A percentile compares a stretch with the other conserved stretches of the same genome.
Evolutionary conservation across 2,113 vertebrate species (phyloP).

Genomic region (Proteles cristata): DNA sequence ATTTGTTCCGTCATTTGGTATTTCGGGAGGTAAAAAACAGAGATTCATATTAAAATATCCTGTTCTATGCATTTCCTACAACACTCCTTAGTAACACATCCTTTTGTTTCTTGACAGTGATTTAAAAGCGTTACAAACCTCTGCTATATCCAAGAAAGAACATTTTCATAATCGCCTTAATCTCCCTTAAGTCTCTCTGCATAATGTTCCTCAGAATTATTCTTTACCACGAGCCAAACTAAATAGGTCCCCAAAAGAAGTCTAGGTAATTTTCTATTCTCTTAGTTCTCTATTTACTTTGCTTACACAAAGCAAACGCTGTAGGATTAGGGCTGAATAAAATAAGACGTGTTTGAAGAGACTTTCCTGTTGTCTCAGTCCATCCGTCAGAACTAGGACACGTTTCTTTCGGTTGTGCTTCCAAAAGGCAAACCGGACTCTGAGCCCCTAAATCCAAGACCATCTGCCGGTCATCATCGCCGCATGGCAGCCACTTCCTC

Average conservation of each 20-base stretch:
- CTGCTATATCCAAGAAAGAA: constrained; percentile 37
- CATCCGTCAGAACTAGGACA: not conserved
- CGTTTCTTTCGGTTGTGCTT: not conserved
- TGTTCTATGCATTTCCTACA: constrained; percentile 33
- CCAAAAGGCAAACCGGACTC: not conserved
- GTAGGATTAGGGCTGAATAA: not conserved
- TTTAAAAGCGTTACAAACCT: constrained; percentile 69
- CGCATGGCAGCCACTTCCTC: not conserved
- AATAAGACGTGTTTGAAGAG: not conserved
- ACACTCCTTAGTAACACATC: not conserved
- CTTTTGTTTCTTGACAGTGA: constrained; percentile 50
- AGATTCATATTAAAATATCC: constrained; percentile 49
- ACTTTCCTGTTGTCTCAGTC: not conserved
- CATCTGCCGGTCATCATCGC: not conserved
- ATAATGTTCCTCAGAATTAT: constrained; percentile 41
- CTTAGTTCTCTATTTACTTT: constrained; percentile 11
- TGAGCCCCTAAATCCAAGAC: not conserved
- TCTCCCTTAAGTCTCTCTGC: constrained; percentile 51
- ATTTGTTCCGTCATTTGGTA: constrained; percentile 36
- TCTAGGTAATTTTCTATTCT: not conserved
- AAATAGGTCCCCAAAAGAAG: not conserved
- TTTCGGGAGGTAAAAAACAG: constrained; percentile 53
- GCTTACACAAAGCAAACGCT: not conserved
- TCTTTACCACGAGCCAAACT: constrained; percentile 41
- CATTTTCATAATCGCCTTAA: constrained; percentile 69